Percentiles rank a stretch among this genome's conserved stretches.
Conservation (phyloP, 2,113 vertebrate genomes). For the Seriola dumerili region DNA sequence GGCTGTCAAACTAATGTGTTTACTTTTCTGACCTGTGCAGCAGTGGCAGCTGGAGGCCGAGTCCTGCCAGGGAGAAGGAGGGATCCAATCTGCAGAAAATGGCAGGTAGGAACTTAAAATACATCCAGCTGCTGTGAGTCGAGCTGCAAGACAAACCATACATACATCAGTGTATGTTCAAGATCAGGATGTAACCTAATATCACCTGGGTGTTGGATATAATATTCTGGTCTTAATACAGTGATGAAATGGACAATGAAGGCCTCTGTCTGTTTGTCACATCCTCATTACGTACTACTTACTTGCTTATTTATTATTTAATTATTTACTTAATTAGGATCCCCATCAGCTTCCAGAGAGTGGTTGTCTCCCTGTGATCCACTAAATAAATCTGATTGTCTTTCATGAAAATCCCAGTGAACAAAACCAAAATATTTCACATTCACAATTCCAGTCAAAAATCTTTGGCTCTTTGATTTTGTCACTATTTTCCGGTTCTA, state of each 20-base stretch:
- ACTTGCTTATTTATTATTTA: no score
- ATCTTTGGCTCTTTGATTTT: no score
- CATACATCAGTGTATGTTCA: not conserved
- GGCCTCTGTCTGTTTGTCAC: no score
- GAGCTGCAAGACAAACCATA: not conserved
- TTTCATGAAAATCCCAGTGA: no score
- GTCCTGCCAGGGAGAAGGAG: conserved; percentile 65
- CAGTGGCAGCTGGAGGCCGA: conserved; percentile 50
- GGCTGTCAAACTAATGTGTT: conserved; percentile 20
- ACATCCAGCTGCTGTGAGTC: not conserved
- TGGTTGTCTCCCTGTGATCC: no score
- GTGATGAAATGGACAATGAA: not conserved
- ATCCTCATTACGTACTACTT: no score
- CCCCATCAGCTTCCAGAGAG: no score
- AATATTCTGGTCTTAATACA: not conserved
- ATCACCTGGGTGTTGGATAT: not conserved
- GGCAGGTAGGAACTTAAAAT: conserved; percentile 68
- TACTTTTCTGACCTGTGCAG: conserved; percentile 53
- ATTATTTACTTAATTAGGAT: no score
- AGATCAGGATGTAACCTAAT: not conserved
- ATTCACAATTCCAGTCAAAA: no score
- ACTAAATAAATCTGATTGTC: not conserved
- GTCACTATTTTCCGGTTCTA: no score
- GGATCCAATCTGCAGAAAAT: conserved; percentile 79
- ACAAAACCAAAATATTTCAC: no score